phyloP scores from a whole-genome alignment of 1,140 invertebrate species.

The Bicyclus anynana region DNA sequence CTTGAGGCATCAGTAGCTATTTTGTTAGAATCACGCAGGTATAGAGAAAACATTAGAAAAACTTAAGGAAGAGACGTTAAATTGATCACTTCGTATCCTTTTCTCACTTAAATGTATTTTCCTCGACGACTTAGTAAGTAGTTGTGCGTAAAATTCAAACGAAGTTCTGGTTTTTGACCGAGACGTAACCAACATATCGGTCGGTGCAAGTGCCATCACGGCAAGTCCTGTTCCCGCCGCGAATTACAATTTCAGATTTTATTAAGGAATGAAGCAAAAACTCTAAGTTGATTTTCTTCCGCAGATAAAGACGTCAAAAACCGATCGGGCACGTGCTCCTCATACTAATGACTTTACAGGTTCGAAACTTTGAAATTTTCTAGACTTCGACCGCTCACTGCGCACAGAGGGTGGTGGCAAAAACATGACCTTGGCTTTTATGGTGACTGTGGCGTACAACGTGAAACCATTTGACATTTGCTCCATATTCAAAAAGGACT shows the following conservation, averaged over 20 bases:
- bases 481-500: background rate
- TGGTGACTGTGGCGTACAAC: constrained; percentile 1
- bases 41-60: too few relatives aligned
- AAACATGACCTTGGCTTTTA: constrained; percentile 14
- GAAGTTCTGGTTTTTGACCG: background rate
- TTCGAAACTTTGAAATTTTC: constrained; percentile 4
- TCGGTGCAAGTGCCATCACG: background rate
- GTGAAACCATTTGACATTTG: background rate
- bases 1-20: too few relatives aligned
- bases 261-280: constrained; percentile 19
- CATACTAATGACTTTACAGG: constrained; percentile 19
- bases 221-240: constrained; percentile 8
- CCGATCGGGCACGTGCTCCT: constrained; percentile 17
- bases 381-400: background rate
- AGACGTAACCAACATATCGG: background rate
- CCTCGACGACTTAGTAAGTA: background rate
- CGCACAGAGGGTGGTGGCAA: background rate
- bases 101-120: too few relatives aligned
- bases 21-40: too few relatives aligned
- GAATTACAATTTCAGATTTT: constrained; percentile 25
- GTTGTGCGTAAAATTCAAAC: background rate
- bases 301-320: constrained; percentile 26
- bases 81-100: too few relatives aligned
- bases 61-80: too few relatives aligned
- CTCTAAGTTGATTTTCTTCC: constrained; percentile 21